Evolutionary conservation across 2,113 vertebrate genomes (phyloP).

Genomic region (human): DNA sequence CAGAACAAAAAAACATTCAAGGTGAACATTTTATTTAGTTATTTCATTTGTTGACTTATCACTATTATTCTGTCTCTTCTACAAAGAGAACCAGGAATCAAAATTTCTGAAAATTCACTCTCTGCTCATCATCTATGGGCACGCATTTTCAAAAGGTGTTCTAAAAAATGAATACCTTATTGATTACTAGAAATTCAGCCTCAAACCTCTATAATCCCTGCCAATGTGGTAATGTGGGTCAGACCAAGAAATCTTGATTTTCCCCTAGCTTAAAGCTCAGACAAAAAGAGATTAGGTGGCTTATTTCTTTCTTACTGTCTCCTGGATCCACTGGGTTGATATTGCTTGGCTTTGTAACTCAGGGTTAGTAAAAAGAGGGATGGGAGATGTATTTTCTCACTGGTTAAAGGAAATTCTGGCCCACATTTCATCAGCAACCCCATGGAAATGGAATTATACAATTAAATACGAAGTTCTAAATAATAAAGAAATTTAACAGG

Average conservation of each 20-base stretch:
- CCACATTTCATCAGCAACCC: no score
- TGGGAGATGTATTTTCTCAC: not conserved
- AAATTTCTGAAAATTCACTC: not conserved
- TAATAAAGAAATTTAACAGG: not conserved
- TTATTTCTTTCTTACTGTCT: accelerated
- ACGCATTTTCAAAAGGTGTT: not conserved
- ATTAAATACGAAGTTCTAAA: not conserved
- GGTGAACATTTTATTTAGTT: not conserved
- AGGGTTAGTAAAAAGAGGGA: no score
- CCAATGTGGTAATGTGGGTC: not conserved
- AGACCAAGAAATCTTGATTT: not conserved
- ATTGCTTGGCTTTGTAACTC: not conserved
- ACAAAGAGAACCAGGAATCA: not conserved
- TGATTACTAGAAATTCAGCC: not conserved
- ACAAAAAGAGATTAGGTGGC: no score
- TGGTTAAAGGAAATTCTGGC: not conserved
- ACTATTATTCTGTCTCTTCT: not conserved
- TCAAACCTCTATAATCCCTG: not conserved
- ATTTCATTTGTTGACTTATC: not conserved
- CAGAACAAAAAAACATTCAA: not conserved
- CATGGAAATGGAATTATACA: not conserved
- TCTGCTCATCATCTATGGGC: not conserved
- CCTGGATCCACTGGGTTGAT: not conserved
- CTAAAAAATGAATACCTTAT: not conserved
- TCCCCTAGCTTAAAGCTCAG: not conserved